Evolutionary conservation across 1,140 invertebrate genomes (phyloP), one percentile per base, ranked within the genome.

Genomic region (Armadillidium nasatum): DNA sequence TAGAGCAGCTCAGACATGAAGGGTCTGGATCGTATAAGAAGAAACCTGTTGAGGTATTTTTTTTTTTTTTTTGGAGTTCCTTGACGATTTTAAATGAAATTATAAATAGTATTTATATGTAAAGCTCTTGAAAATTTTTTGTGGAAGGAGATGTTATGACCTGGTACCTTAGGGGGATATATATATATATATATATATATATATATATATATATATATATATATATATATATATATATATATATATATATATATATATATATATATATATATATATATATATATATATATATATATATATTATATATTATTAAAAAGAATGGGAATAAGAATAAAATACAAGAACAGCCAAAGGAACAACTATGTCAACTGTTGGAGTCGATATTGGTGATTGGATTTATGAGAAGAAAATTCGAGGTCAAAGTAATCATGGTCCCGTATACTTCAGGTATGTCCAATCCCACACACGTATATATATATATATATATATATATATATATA

Each of bases 321-420:
- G 93, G 94, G 94, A 94, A 95, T 83, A 92, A 93, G 82, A 90
- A 91, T 83, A 89, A 91, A 91, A 90, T 81, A 87, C 89, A 4
- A 91, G 92, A 83, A 92, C 91, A 7, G 88, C 89, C 0, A 88
- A 90, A 69, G 91, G 92, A 4, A 89, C 87, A n/a, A 94, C 90
- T 73, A 91, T 96, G 83, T 97, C 96, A 0, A 98, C 96, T 0
- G 96, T 98, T 72, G 96, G 96, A 4, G 96, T 99, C 13, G 96
- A 99, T 84, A 97, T 99, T 76, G 92, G 94, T 73, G 94, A 95
- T 82, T 99, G 92, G 95, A 87, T 92, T 10, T 96, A 93, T 84
- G 95, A 97, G 83, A 94, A 94, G 82, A 90, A 91, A 87, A 84
- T 87, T 2, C 83, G 89, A 23, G 87, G 87, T 3, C 88, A 91